Conservation (phyloP, 2,888 invertebrate species). For the Axea sp. region DNA sequence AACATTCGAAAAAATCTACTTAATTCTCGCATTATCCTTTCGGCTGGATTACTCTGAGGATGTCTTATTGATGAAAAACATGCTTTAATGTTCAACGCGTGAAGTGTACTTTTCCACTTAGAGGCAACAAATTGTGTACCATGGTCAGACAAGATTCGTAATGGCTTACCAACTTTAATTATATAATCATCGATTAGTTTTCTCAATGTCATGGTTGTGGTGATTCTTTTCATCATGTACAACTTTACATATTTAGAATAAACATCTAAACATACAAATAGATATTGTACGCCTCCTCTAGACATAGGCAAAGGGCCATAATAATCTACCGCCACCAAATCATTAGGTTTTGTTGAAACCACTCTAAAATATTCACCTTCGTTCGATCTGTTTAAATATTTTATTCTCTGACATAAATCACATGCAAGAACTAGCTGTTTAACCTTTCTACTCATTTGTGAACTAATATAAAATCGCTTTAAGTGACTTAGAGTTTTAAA, state of each 20-base stretch:
- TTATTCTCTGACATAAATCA: conserved; percentile 36
- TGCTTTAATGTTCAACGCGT: too few relatives aligned
- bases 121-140: neutral
- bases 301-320: conserved; percentile 6
- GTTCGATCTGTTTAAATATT: conserved; percentile 3
- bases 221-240: neutral
- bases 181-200: conserved; percentile 1
- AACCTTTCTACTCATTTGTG: conserved; percentile 1
- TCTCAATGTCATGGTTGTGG: neutral
- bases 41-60: neutral
- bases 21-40: neutral
- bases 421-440: conserved; percentile 14
- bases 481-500: conserved; percentile 32
- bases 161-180: neutral
- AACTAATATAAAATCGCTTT: conserved; percentile 32
- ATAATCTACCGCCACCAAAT: conserved; percentile 15
- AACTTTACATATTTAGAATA: conserved; percentile 14
- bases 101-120: too few relatives aligned
- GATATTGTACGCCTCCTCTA: conserved; percentile 8
- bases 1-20: neutral
- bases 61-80: neutral
- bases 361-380: conserved; percentile 12
- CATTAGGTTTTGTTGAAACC: neutral
- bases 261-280: conserved; percentile 34
- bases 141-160: neutral